phyloP scores from a whole-genome alignment of 1,140 invertebrate genomes.

The Ceratitis capitata region DNA sequence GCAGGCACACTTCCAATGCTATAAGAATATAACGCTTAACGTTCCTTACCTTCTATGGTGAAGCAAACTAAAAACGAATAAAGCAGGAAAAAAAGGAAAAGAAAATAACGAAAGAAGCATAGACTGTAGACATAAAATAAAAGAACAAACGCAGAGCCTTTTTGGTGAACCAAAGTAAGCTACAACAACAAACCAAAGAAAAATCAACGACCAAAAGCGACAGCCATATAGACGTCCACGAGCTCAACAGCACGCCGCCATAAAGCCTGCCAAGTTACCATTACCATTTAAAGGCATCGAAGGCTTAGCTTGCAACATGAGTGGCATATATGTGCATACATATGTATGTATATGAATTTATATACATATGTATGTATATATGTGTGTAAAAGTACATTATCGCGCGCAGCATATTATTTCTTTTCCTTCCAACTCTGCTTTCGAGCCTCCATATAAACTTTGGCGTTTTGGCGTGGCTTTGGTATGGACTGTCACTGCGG shows the following conservation, averaged over 20 bases:
- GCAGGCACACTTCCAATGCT: conserved; percentile 2
- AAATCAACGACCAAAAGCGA: neutral
- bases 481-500: neutral
- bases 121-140: neutral
- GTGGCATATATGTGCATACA: neutral
- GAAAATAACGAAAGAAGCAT: neutral
- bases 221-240: neutral
- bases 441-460: conserved; percentile 5
- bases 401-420: neutral
- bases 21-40: neutral
- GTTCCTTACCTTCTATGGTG: neutral
- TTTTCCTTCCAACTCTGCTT: neutral
- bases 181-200: neutral
- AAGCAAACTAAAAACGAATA: neutral
- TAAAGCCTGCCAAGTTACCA: neutral
- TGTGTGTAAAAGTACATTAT: neutral
- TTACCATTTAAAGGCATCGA: neutral
- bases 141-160: neutral
- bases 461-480: conserved; percentile 14
- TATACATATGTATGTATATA: neutral
- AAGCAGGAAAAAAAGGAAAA: neutral
- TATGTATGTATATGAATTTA: neutral
- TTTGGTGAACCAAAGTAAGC: neutral
- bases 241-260: neutral
- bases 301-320: neutral